These are phyloP conservation scores for Norana najaformis DNA, from an alignment of 2,888 invertebrate genomes.

Conservation along the genomic window DNA sequence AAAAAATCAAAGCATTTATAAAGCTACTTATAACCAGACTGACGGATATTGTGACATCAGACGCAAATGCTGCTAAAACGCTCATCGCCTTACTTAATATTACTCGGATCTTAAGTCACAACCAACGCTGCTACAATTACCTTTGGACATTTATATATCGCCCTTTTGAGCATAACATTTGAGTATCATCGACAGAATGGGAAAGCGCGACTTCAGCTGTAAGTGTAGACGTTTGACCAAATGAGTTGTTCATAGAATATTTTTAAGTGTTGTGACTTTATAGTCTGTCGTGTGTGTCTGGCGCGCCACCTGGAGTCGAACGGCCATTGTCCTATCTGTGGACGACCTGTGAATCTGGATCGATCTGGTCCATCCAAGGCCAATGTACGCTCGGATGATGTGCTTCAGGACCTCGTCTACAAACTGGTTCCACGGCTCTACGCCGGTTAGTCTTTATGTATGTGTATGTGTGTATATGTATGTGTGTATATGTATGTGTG, in stretches of 20 bases:
- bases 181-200: no score
- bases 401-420: constrained; percentile 5
- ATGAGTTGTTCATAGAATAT: background rate
- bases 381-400: background rate
- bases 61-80: no score
- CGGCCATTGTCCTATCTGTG: background rate
- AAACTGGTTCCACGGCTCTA: background rate
- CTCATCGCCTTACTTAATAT: no score
- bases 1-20: no score
- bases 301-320: background rate
- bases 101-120: no score
- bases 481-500: no score
- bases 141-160: background rate
- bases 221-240: background rate
- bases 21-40: no score
- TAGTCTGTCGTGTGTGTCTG: background rate
- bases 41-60: no score
- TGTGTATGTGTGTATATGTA: no score
- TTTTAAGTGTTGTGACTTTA: background rate
- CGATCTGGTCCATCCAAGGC: background rate
- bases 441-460: background rate
- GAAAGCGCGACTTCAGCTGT: no score
- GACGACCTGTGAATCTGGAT: background rate
- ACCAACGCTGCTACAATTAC: background rate
- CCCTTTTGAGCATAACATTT: background rate